Base-by-base conservation (phyloP, 1,140 invertebrate species). In the Thaumatotibia leucotreta region DNA sequence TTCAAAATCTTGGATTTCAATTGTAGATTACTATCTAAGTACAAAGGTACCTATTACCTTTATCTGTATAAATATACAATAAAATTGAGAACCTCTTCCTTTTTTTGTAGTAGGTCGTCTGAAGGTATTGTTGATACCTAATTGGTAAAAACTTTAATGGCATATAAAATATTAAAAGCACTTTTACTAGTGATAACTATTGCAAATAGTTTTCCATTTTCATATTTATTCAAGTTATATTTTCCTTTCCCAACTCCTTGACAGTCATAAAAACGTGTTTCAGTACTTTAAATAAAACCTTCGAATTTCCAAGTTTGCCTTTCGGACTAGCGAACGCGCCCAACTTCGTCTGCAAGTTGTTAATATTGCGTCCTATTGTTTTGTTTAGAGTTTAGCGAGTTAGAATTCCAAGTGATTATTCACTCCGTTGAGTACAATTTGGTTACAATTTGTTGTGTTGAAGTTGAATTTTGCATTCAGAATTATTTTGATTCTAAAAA, bases 321-420 rank as follows among this genome's bases (percentile, higher is more conserved):
- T 58, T 58, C 11, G 23, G 24, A 14, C n/a, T 58, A n/a, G 39
- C 23, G 17, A 14, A 4, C 8, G 52, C 52, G 11, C 22, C n/a
- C 24, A 58, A 58, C 52, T 58, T 58, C 29, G 52, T 31, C 23
- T 6, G n/a, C 20, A 14, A 58, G 52, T 27, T 58, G 24, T 29
- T 58, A 58, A 58, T 58, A 58, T 17, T 27, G 24, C 52, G 27
- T 58, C 27, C 52, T 58, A 58, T 58, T 58, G 52, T 58, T 58
- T 58, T 58, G 52, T 58, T 58, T 58, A 27, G 52, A 58, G 52
- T 58, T 39, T 58, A 58, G 52, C 1, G 24, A 58, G 52, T 58
- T 58, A 58, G 52, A 31, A 58, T 27, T 58, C 24, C 23, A 9
- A 11, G 52, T 58, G 52, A 58, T 58, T 58, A 58, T 58, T 58